Base-by-base conservation (phyloP, 2,888 invertebrate species). In the Ophioninae sp. region DNA sequence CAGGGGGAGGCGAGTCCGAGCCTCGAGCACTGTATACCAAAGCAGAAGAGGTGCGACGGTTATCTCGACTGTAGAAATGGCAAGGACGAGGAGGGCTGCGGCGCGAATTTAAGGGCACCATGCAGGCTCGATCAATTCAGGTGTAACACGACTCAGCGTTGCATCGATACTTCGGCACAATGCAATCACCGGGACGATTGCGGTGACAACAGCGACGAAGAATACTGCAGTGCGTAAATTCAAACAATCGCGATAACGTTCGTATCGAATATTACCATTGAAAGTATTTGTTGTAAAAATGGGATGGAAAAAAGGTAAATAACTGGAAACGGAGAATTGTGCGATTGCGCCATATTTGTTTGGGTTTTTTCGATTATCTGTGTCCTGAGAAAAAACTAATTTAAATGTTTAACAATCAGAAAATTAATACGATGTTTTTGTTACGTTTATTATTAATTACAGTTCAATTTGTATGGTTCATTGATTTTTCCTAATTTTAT, bases 131-230 rank as follows among this genome's bases (percentile, higher is more conserved):
- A 97, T 93, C 97, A 98, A 94, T 98, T 97, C 93, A 95, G 97
- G 65, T 98, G 98, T 93, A 95, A 96, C 87, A 95, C 96, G 88
- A 97, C 97, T 62, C 95, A 95, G 90, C 95, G 96, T 89, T 98
- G 98, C 93, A 95, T 98, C 86, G 97, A 97, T 90, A 94, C 95
- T 75, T 92, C 94, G 23, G 94, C 94, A 87, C 96, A 96, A 91
- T 98, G 98, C 93, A 97, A 98, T 93, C 97, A 98, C 93, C 96
- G 96, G 91, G 96, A 97, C 92, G 98, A 98, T 93, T 98, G 98
- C 90, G 97, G 96, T 0, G 98, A 98, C 93, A 97, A 96, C 92
- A 97, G 97, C 0, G 98, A 98, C 91, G 98, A 98, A 93, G 95
- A 96, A 85, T 95, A 95, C 87, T 98, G 98, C 95, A 97, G 97